Evolutionary conservation across 2,888 invertebrate species (phyloP).

Genomic region (Alsophila aescularia): DNA sequence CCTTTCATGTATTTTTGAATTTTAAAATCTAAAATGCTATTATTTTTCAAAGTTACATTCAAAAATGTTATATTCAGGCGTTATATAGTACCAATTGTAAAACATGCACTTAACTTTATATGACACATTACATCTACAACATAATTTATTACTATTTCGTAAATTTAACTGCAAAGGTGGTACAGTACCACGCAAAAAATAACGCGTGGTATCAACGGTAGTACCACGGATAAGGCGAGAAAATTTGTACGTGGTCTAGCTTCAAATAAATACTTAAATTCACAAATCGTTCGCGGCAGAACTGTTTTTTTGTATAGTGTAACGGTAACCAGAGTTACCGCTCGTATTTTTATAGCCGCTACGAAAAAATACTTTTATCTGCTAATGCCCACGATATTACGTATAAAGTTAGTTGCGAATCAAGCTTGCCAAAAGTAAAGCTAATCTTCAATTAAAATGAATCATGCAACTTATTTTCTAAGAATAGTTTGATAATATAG

Average conservation of each 20-base stretch:
- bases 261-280: not conserved
- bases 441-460: not conserved
- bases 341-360: too few relatives aligned
- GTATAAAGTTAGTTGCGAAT: too few relatives aligned
- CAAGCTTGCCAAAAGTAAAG: not conserved
- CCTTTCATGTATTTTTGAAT: constrained; percentile 6
- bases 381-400: too few relatives aligned
- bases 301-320: too few relatives aligned
- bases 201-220: too few relatives aligned
- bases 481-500: constrained; percentile 41
- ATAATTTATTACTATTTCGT: constrained; percentile 29
- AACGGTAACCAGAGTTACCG: too few relatives aligned
- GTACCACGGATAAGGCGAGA: too few relatives aligned
- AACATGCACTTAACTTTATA: constrained; percentile 24
- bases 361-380: too few relatives aligned
- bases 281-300: too few relatives aligned
- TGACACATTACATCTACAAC: constrained; percentile 35
- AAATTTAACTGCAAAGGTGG: too few relatives aligned
- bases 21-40: constrained; percentile 1
- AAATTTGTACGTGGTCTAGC: constrained; percentile 5
- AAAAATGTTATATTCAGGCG: constrained; percentile 1
- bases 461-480: constrained; percentile 28
- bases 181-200: too few relatives aligned
- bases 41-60: constrained; percentile 8
- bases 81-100: not conserved